phyloP scores from a whole-genome alignment of 2,888 invertebrate genomes.

The Drosophila formosana region DNA sequence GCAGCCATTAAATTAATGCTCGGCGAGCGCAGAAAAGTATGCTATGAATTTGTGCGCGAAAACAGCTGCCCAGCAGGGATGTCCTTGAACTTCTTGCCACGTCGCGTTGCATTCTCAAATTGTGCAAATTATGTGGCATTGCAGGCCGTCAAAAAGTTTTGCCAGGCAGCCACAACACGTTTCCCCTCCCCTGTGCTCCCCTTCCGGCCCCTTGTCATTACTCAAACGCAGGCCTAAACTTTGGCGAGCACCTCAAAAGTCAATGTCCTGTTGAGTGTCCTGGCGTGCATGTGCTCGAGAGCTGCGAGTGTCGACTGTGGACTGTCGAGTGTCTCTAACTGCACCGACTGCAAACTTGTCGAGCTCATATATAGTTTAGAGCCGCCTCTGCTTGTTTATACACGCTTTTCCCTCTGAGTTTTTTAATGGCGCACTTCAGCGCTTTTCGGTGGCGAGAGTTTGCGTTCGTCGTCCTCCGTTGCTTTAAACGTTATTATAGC shows the following conservation, averaged over 20 bases:
- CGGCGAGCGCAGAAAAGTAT: conserved; percentile 43
- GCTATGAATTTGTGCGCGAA: conserved; percentile 31
- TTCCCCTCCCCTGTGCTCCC: not conserved
- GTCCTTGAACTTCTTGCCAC: conserved; percentile 63
- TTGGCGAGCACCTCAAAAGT: conserved; percentile 63
- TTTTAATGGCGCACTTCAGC: conserved; percentile 72
- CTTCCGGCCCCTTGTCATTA: conserved; percentile 46
- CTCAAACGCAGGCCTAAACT: conserved; percentile 64
- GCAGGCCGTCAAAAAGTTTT: conserved; percentile 62
- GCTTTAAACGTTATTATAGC: conserved; percentile 76
- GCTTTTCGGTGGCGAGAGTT: conserved; percentile 33
- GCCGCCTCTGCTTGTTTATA: conserved; percentile 58
- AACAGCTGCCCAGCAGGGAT: conserved; percentile 44
- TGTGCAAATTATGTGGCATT: conserved; percentile 70
- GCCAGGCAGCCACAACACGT: conserved; percentile 14
- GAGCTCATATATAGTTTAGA: conserved; percentile 54
- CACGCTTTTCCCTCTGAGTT: conserved; percentile 16
- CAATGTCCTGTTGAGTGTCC: conserved; percentile 70
- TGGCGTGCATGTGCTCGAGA: conserved; percentile 68
- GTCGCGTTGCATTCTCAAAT: conserved; percentile 57
- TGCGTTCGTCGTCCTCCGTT: conserved; percentile 36
- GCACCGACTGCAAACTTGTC: conserved; percentile 55
- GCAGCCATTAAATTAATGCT: conserved; percentile 64
- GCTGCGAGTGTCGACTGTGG: conserved; percentile 28
- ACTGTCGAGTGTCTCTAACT: conserved; percentile 31